Conservation (phyloP, 2,888 invertebrate species). For the Tipula confusa region DNA sequence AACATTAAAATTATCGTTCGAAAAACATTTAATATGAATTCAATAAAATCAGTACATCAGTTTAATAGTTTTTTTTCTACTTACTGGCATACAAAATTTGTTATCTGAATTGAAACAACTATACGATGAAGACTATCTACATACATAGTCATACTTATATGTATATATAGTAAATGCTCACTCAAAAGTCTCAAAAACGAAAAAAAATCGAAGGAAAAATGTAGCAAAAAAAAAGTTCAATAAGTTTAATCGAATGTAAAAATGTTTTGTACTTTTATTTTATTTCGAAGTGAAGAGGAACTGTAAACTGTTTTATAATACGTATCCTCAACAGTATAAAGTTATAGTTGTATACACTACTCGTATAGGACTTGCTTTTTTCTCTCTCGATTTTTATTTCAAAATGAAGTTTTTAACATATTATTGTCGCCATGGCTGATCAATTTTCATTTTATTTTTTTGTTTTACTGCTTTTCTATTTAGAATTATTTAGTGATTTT, state of each 20-base stretch:
- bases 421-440: neutral
- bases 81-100: too few species aligned
- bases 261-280: conserved; percentile 3
- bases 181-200: neutral
- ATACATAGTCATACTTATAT: too few species aligned
- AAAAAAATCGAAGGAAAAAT: neutral
- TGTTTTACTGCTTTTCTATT: neutral
- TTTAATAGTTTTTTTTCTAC: too few species aligned
- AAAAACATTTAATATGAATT: too few species aligned
- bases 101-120: neutral
- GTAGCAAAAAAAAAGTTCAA: neutral
- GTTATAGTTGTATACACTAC: neutral
- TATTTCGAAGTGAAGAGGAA: neutral
- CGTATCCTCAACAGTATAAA: neutral
- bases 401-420: conserved; percentile 6
- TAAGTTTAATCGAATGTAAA: conserved; percentile 25
- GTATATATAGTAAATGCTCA: neutral
- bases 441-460: neutral
- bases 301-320: neutral
- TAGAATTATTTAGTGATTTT: neutral
- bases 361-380: neutral
- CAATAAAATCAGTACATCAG: too few species aligned
- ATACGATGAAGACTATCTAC: neutral
- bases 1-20: too few species aligned
- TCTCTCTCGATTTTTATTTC: neutral